Base-by-base conservation (phyloP, 2,113 vertebrate genomes). In the Machaerirhynchus nigripectus region DNA sequence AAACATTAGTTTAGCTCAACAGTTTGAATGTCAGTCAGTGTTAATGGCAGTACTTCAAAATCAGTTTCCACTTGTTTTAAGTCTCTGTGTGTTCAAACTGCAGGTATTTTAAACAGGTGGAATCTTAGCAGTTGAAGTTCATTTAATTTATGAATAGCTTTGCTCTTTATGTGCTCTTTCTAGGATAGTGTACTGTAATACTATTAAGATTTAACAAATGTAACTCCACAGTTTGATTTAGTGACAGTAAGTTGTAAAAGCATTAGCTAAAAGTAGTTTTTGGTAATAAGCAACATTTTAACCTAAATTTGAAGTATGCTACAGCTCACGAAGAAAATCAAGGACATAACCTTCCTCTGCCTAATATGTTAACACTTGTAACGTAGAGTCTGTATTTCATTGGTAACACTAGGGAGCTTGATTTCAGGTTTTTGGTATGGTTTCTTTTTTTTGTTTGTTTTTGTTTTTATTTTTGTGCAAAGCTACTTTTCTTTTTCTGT, bases 101-200 rank as follows among this genome's bases (percentile, higher is more conserved):
- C 50, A 79, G 80, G 82, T 97, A 87, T 95, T 95, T 97, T 90
- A 96, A 98, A 76, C 80, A 97, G 84, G 90, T 97, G 93, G 80
- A 94, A 64, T 94, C 96, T 95, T 94, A 96, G 87, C 88, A 95
- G 35, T 55, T 12, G 6, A 91, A 96, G 79, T 91, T 95, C 93
- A 40, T 49, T 91, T 89, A 26, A 69, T 50, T 95, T 91, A 87
- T 90, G 12, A 84, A 86, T 94, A 96, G 53, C 75, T 87, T 97
- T 95, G 68, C 21, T 95, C 64, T 92, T 96, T 87, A 47, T 30
- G 23, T 73, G 23, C 80, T 90, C 68, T 96, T 95, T 87, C 15
- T 87, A 93, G 65, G 68, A 42, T 95, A 71, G 84, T 57, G 70
- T 77, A 91, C 83, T 80, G 7, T 49, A 91, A 53, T 90, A 42